Evolutionary conservation across 1,140 invertebrate genomes (phyloP).

Genomic region (Drosophila subobscura): DNA sequence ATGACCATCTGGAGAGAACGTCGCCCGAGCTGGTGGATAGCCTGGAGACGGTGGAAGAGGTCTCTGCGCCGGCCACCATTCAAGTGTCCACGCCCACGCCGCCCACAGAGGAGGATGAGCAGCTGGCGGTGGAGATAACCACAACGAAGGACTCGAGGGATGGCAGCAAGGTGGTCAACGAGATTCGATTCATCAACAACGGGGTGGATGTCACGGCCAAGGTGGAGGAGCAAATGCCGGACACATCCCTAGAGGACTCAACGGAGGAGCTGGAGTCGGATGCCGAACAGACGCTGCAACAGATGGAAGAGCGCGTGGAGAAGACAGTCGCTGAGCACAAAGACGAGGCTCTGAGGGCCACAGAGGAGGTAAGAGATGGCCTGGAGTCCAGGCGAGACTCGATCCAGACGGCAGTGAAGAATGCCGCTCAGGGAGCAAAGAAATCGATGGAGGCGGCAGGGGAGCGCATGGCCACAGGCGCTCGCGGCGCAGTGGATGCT

Average conservation of each 20-base stretch:
- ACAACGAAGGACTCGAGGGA: conserved; percentile 70
- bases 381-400: conserved; percentile 51
- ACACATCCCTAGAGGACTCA: conserved; percentile 53
- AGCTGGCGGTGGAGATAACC: conserved; percentile 74
- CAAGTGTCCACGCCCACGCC: conserved; percentile 64
- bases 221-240: conserved; percentile 65
- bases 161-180: conserved; percentile 73
- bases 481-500: conserved; percentile 61
- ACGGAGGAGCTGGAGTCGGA: conserved; percentile 67
- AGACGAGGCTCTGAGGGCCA: conserved; percentile 15
- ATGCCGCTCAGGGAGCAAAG: conserved; percentile 62
- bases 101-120: conserved; percentile 77
- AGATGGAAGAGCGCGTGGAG: conserved; percentile 57
- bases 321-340: conserved; percentile 37
- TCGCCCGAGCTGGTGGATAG: conserved; percentile 70
- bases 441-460: conserved; percentile 67
- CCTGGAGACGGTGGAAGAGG: conserved; percentile 69
- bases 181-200: conserved; percentile 82
- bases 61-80: conserved; percentile 36
- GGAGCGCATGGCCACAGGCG: conserved; percentile 68
- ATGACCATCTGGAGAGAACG: conserved; percentile 69
- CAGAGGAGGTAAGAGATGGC: conserved; percentile 24
- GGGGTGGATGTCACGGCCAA: conserved; percentile 81
- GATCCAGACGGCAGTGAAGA: conserved; percentile 55
- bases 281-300: conserved; percentile 54